phyloP scores from a whole-genome alignment of 2,888 invertebrate genomes.

The Leistus spinibarbis region DNA sequence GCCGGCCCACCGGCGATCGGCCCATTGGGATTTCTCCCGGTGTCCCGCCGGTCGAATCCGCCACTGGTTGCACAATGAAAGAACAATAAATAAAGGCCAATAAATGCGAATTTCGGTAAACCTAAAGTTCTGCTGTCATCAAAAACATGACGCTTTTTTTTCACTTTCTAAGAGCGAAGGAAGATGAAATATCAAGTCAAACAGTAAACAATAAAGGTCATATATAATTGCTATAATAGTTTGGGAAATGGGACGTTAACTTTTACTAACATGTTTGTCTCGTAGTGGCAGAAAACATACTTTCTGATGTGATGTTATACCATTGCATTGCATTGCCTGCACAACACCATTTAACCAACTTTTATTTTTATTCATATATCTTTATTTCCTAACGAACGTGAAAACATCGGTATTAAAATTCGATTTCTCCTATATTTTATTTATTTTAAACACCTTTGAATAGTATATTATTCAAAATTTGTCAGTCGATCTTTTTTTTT shows the following conservation, averaged over 20 bases:
- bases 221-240: conserved; percentile 24
- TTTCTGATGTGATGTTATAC: neutral
- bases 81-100: too few species aligned
- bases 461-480: neutral
- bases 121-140: neutral
- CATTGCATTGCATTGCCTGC: neutral
- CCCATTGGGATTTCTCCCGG: too few species aligned
- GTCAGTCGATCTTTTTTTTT: neutral
- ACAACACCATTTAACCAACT: neutral
- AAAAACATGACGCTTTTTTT: conserved; percentile 9
- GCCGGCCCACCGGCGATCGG: too few species aligned
- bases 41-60: too few species aligned
- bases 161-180: conserved; percentile 25
- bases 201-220: conserved; percentile 29
- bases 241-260: conserved; percentile 25
- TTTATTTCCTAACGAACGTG: neutral
- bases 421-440: neutral
- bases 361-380: neutral
- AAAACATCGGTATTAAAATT: neutral
- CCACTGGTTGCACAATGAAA: too few species aligned
- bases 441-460: neutral
- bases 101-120: neutral
- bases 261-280: conserved; percentile 11
- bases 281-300: neutral
- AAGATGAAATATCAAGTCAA: conserved; percentile 31